Base-by-base conservation (phyloP, 2,797 vertebrate genomes). In the Helostoma temminkii region DNA sequence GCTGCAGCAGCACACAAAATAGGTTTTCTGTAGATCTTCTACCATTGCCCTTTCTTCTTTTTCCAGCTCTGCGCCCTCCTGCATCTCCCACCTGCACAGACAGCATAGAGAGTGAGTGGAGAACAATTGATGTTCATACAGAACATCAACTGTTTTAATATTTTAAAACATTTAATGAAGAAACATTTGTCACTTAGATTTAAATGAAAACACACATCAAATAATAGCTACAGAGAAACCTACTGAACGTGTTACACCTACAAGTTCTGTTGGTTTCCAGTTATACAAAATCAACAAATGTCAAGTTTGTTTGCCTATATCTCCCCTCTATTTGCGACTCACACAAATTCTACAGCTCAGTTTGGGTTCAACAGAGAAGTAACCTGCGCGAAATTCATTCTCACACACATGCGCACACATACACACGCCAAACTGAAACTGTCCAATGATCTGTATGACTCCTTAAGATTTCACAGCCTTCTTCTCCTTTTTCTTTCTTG, bases 41-140 rank as follows among this genome's bases (percentile, higher is more conserved):
- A 96, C 87, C 89, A 97, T 94, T 54, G 70, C 62, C 81, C 91
- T 94, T 82, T 98, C 97, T 69, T 94, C 94, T 5, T 96, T 95
- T 85, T 96, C 94, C 75, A 98, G 92, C 82, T 71, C 90, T 26
- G 95, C 95, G 39, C 71, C 92, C 34, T 96, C 94, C 88, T 92
- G 96, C 95, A 97, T 95, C 91, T 99, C 98, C 96, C 98, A 98
- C 87, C 97, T 99, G 94, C 84, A 95, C 94, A 74, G 41, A 83
- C 32, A 65, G 32, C 42, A 28, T 2, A 57, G 21, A 30, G 26
- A 66, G 19, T 21, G 52, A 11, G 45, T 55, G 43, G 46, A 25
- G 46, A 4, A 5, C 45, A n/a, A n/a, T n/a, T n/a, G n/a, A n/a
- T n/a, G n/a, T 24, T n/a, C 25, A 72, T 32, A 52, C 45, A 71